These are phyloP conservation scores for Accipiter virgatus DNA, from an alignment of 2,113 vertebrate genomes.

Conservation along the genomic window DNA sequence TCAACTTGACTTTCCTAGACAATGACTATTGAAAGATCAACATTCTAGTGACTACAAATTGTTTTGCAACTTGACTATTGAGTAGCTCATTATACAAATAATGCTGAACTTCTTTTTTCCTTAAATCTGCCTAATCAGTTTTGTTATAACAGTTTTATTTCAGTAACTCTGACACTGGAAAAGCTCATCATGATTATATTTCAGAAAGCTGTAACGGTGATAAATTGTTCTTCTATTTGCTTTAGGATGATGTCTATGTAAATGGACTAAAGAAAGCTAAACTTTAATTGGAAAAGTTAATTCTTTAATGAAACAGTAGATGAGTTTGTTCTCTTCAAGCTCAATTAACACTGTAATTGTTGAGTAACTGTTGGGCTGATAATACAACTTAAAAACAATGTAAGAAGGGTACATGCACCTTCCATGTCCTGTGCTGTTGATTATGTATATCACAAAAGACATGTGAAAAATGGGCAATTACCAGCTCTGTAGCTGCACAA, in stretches of 20 bases:
- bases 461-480: not conserved
- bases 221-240: conserved; percentile 44
- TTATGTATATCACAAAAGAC: not conserved
- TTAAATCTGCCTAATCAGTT: conserved; percentile 2
- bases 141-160: conserved; percentile 12
- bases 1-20: not conserved
- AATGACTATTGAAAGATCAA: not conserved
- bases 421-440: not conserved
- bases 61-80: not conserved
- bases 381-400: not conserved
- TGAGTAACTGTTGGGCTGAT: not conserved
- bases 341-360: not conserved
- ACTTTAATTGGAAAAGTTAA: conserved; percentile 59
- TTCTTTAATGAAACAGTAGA: conserved; percentile 33
- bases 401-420: not conserved
- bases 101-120: not conserved
- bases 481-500: not conserved
- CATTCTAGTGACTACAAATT: not conserved
- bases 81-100: not conserved
- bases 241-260: conserved; percentile 15
- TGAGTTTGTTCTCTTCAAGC: conserved; percentile 13
- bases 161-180: not conserved
- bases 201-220: conserved; percentile 8
- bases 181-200: not conserved
- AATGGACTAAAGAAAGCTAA: conserved; percentile 46